Evolutionary conservation across 1,140 invertebrate genomes (phyloP).

Genomic region (Drosophila punjabiensis): DNA sequence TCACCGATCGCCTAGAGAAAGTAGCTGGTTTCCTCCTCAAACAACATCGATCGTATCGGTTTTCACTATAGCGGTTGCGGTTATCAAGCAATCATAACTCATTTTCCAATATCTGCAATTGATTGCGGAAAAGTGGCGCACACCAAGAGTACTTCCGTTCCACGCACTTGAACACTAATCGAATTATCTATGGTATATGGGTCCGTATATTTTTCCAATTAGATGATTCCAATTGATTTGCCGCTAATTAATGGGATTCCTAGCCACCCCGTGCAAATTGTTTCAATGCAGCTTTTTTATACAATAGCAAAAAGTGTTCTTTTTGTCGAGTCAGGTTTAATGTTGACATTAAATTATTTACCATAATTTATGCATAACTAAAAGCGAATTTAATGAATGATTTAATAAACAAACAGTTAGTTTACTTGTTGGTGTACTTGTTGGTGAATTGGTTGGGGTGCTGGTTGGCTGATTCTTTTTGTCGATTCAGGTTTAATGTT

Average conservation of each 20-base stretch:
- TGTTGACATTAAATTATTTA: not conserved
- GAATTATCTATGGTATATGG: slow-evolving; percentile 41
- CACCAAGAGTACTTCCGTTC: slow-evolving; percentile 55
- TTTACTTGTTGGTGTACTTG: no score
- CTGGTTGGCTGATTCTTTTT: no score
- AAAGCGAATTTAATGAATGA: not conserved
- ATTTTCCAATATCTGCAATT: slow-evolving; percentile 40
- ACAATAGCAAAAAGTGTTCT: slow-evolving; percentile 8
- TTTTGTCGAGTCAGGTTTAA: not conserved
- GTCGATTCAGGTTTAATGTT: not conserved
- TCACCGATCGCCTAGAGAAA: slow-evolving; percentile 10
- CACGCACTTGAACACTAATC: slow-evolving; percentile 41
- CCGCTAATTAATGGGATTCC: slow-evolving; percentile 33
- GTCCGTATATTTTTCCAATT: slow-evolving; percentile 37
- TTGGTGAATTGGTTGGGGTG: no score
- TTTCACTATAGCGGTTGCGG: slow-evolving; percentile 28
- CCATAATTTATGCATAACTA: not conserved
- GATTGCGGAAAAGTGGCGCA: slow-evolving; percentile 31
- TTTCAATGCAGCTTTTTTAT: not conserved
- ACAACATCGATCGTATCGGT: not conserved
- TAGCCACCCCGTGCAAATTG: slow-evolving; percentile 1
- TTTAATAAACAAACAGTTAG: not conserved
- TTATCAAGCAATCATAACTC: slow-evolving; percentile 47
- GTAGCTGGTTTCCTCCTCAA: not conserved
- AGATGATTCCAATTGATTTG: slow-evolving; percentile 43